Percentiles rank a stretch among this genome's conserved stretches.
Conservation (phyloP, 2,888 invertebrate species). For the Mylabris sibirica region DNA sequence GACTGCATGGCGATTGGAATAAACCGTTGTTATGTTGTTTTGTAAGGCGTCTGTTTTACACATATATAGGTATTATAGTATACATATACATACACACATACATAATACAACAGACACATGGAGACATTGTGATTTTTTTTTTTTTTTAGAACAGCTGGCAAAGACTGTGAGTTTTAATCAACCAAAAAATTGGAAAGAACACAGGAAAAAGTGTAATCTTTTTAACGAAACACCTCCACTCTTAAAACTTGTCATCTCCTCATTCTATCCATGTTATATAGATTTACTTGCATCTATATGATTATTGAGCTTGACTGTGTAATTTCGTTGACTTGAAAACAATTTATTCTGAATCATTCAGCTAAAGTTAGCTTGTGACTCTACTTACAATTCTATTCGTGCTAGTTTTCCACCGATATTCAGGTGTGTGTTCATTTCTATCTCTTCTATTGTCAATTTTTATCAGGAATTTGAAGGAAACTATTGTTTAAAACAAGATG, state of each 20-base stretch:
- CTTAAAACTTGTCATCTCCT: background rate
- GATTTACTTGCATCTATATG: background rate
- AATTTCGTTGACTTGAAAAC: conserved; percentile 41
- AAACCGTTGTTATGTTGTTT: conserved; percentile 32
- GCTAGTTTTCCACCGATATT: background rate
- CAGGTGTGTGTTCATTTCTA: background rate
- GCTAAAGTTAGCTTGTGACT: conserved; percentile 46
- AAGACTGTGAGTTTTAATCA: background rate
- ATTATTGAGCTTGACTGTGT: conserved; percentile 15
- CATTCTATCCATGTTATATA: background rate
- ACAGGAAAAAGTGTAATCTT: background rate
- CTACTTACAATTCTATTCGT: conserved; percentile 18
- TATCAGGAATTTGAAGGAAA: background rate
- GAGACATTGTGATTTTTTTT: background rate
- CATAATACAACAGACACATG: background rate
- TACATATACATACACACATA: background rate
- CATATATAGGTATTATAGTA: background rate
- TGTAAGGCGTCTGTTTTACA: conserved; percentile 12
- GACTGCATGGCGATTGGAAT: conserved; percentile 45
- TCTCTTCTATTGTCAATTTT: too few species aligned
- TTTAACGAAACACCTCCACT: background rate
- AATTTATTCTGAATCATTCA: conserved; percentile 45
- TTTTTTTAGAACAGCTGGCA: background rate
- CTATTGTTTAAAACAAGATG: background rate
- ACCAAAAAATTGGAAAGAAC: too few species aligned